Evolutionary conservation across 2,113 vertebrate species (phyloP), one percentile per base, ranked within the genome.

Genomic region (Lasiurus borealis): DNA sequence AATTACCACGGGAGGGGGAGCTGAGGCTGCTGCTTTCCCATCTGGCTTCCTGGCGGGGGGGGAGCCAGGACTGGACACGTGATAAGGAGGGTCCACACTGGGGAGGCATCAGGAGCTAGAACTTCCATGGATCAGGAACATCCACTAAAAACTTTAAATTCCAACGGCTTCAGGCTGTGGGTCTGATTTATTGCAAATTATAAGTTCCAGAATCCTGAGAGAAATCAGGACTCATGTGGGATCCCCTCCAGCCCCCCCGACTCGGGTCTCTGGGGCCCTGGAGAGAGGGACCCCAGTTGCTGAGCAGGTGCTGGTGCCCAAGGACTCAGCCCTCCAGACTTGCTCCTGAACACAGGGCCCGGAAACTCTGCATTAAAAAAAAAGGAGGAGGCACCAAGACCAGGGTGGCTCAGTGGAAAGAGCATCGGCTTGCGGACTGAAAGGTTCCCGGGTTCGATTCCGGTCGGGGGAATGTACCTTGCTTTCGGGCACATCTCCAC

Each of bases 71-170:
- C 48, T 48, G 34, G 59, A 21, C 34, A 93, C 18, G 81, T 64
- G 16, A 80, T 29, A 9, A 11, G n/a, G 19, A 69, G 29, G 6
- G 19, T 89, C 87, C 57, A n/a, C n/a, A 52, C 36, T 12, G 23
- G 19, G 9, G 31, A 71, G 2, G 21, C 23, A 62, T 59, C 36
- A 50, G 59, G 46, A 80, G n/a, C 59, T 54, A 68, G 34, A 94
- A 83, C 34, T 6, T 19, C 8, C 81, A 73, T 40, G 50, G 62
- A 66, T 40, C 82, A 18, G 68, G 48, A 78, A 78, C 68, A 68
- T 48, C 31, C 31, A 64, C 50, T 83, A 69, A 76, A 84, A 93
- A 89, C 10, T 5, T 88, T 36, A 86, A 66, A 85, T 62, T 88
- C 68, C 62, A 76, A 90, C 15, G 46, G 48, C 78, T 93, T 87